A percentile compares a stretch with the other conserved stretches of the same genome.
phyloP scores from a whole-genome alignment of 1,140 invertebrate species.

The Chironomus tepperi region DNA sequence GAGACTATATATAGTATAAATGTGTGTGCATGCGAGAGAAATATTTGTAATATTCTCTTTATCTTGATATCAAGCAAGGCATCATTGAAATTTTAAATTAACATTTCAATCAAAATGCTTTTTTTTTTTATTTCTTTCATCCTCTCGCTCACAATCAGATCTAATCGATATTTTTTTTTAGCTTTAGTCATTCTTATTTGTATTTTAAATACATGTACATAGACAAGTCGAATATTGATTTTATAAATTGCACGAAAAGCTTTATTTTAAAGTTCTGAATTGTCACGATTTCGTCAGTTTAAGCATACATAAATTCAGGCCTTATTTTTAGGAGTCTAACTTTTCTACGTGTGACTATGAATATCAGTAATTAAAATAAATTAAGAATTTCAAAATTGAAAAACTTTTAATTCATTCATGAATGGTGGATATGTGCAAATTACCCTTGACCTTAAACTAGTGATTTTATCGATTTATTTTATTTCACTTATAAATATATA shows the following conservation, averaged over 20 bases:
- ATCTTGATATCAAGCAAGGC: background rate
- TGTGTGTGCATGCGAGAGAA: background rate
- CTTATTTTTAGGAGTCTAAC: background rate
- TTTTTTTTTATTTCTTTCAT: background rate
- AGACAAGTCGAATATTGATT: background rate
- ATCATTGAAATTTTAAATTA: conserved; percentile 23
- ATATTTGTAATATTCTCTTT: background rate
- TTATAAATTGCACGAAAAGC: background rate
- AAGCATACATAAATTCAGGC: background rate
- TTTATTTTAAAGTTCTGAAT: background rate
- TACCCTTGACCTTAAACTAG: conserved; percentile 17
- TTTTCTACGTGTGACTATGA: background rate
- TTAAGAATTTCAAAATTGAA: background rate
- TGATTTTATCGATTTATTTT: background rate
- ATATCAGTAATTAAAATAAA: background rate
- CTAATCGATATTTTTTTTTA: background rate
- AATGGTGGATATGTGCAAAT: background rate
- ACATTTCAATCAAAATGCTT: conserved; percentile 15
- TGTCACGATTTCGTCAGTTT: background rate
- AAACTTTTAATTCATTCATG: background rate
- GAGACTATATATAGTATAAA: background rate
- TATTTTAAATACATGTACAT: background rate
- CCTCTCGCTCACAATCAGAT: background rate
- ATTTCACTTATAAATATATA: background rate
- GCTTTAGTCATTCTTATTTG: background rate